Base-by-base conservation (phyloP, 1,140 invertebrate genomes). In the Dinoponera quadriceps region DNA sequence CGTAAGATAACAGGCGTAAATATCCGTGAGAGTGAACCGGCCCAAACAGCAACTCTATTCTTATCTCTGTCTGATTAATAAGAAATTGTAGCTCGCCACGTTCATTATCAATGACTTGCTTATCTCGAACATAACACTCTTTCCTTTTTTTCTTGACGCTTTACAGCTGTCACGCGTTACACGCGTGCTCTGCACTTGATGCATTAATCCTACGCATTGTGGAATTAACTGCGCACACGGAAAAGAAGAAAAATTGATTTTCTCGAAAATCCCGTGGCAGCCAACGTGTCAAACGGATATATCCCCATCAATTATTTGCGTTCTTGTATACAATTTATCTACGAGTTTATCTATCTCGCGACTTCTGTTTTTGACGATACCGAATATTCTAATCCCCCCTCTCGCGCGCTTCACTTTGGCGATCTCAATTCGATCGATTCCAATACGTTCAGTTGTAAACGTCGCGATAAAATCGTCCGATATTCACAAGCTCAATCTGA, bases 1-100 rank as follows among this genome's bases (percentile, higher is more conserved):
- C 54, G 59, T 7, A 44, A 69, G 44, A 57, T 54, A 69, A 84
- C 63, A 48, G 16, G 3, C 5, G 33, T 65, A 65, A 75, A 63
- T 38, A 29, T 29, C 20, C 51, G 38, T n/a, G 44, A 20, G 20
- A 62, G 29, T 16, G 22, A 62, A 49, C 20, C 44, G 44, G 14
- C 55, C 16, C 27, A 44, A 44, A 27, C 20, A 22, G 38, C 16
- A 4, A 49, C 0, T 55, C 54, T n/a, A n/a, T n/a, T 55, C 18
- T 33, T 22, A 33, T 63, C 68, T 14, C 22, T 2, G 3, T 9
- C 13, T 18, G 16, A 38, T 11, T 14, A 9, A 18, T 14, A 73
- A 14, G 33, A 82, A 54, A 29, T 48, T 20, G 3, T 54, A 44
- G 65, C 55, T 18, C 38, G 38, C n/a, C n/a, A n/a, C 7, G 27